Conservation (phyloP, 2,113 vertebrate species). For the Campylorhamphus procurvoides region DNA sequence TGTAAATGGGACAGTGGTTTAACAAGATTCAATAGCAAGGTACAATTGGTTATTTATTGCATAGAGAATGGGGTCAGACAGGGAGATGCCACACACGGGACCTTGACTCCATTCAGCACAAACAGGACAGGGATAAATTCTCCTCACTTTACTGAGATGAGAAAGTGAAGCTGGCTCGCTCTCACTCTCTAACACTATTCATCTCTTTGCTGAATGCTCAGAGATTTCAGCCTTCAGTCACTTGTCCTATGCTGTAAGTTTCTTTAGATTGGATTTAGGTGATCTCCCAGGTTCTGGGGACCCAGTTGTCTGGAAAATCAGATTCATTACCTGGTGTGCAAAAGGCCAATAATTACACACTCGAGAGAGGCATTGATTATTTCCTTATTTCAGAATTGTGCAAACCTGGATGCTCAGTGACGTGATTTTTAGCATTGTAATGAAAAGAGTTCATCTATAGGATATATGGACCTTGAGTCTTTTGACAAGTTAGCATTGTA, state of each 20-base stretch:
- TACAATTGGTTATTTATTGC: neutral
- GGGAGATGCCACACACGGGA: neutral
- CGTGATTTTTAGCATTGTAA: neutral
- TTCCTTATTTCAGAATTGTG: neutral
- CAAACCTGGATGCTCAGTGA: neutral
- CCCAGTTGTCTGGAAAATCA: neutral
- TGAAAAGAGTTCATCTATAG: neutral
- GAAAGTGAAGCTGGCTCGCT: neutral
- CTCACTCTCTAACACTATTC: neutral
- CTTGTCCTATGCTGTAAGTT: neutral
- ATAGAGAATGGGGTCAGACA: neutral
- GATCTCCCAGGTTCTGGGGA: neutral
- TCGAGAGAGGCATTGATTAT: neutral
- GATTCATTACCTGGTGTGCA: neutral
- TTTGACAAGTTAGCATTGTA: neutral
- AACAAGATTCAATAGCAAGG: neutral
- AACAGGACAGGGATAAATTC: neutral
- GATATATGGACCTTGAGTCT: neutral
- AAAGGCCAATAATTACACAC: neutral
- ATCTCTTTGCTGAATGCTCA: neutral
- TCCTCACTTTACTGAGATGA: neutral
- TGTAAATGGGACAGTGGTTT: neutral
- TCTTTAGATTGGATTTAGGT: neutral
- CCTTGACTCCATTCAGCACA: neutral
- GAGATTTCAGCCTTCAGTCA: neutral